phyloP scores from a whole-genome alignment of 2,888 invertebrate species.

The Tinea trinotella region DNA sequence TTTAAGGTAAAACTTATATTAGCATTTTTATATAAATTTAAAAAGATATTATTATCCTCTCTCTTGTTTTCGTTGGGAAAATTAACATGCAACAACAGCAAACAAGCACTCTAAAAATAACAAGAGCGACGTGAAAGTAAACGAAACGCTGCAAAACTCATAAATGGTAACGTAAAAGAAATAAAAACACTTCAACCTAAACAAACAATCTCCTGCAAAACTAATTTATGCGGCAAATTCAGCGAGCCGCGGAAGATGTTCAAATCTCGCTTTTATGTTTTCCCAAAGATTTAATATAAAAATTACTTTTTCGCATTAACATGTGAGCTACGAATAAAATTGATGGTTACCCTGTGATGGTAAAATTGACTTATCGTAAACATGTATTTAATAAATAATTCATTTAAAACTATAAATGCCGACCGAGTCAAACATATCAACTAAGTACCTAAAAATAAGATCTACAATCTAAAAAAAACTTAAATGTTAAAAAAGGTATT shows the following conservation, averaged over 20 bases:
- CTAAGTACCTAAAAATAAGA: too few relatives aligned
- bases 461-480: too few relatives aligned
- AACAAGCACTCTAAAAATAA: slow-evolving; percentile 6
- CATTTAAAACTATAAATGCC: too few relatives aligned
- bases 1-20: neutral
- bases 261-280: slow-evolving; percentile 63
- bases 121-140: slow-evolving; percentile 12
- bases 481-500: too few relatives aligned
- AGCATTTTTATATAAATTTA: slow-evolving; percentile 5
- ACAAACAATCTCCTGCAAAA: slow-evolving; percentile 65
- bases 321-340: slow-evolving; percentile 46
- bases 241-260: slow-evolving; percentile 44
- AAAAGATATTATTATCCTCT: slow-evolving; percentile 8
- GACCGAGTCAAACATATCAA: too few relatives aligned
- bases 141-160: slow-evolving; percentile 37
- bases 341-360: slow-evolving; percentile 23
- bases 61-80: slow-evolving; percentile 7
- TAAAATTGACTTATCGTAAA: too few relatives aligned
- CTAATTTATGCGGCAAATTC: slow-evolving; percentile 65
- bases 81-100: slow-evolving; percentile 13
- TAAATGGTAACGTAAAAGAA: slow-evolving; percentile 57
- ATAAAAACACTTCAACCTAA: slow-evolving; percentile 47
- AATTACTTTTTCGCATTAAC: slow-evolving; percentile 67
- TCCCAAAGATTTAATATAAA: slow-evolving; percentile 65
- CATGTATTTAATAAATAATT: too few relatives aligned